These are phyloP conservation scores for Lepidocyrtoides sp. DNA, from an alignment of 2,888 invertebrate species.

Conservation along the genomic window DNA sequence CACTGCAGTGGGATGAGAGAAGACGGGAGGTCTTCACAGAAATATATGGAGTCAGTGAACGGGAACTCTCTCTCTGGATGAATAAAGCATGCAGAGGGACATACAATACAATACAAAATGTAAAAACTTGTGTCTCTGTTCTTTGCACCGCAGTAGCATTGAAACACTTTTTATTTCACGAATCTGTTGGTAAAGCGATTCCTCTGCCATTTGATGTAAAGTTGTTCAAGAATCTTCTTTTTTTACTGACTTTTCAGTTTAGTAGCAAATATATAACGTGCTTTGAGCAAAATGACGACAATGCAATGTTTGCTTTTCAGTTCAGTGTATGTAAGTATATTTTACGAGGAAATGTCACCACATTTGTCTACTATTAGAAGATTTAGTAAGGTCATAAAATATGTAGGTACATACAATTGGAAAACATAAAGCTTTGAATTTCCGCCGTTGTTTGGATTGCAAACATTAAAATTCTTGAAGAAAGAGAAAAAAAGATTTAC, in stretches of 20 bases:
- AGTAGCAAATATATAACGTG: too few species aligned
- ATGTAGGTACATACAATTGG: slow-evolving; percentile 14
- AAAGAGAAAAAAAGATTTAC: too few species aligned
- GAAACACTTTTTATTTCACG: not conserved
- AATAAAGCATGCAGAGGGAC: not conserved
- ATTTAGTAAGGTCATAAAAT: slow-evolving; percentile 29
- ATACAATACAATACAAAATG: not conserved
- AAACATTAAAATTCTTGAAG: slow-evolving; percentile 13
- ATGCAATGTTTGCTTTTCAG: not conserved
- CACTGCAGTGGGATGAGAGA: slow-evolving; percentile 62
- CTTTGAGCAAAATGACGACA: not conserved
- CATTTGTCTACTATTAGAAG: slow-evolving; percentile 35
- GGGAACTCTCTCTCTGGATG: not conserved
- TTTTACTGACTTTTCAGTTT: too few species aligned
- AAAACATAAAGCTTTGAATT: slow-evolving; percentile 25
- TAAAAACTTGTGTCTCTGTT: not conserved
- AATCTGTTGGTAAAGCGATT: not conserved
- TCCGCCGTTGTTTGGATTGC: slow-evolving; percentile 24
- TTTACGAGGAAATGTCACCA: not conserved
- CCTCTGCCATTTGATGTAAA: not conserved
- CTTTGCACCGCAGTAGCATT: not conserved
- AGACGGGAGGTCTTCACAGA: slow-evolving; percentile 72
- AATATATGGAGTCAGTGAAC: slow-evolving; percentile 63
- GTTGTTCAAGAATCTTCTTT: too few species aligned
- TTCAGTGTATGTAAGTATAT: not conserved